Base-by-base conservation (phyloP, 2,888 invertebrate species). In the Bombyx huttoni region DNA sequence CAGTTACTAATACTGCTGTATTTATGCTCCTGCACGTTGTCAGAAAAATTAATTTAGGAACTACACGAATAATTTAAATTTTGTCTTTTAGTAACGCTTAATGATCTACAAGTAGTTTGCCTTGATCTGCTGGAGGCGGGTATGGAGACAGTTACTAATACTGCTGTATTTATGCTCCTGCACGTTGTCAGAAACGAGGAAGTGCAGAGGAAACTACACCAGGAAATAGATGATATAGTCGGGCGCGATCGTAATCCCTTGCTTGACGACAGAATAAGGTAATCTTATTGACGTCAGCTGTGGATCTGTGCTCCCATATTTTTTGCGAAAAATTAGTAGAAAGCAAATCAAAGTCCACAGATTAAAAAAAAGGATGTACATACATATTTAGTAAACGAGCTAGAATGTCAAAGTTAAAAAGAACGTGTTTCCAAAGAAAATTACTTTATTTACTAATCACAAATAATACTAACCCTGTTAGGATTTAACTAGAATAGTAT, bases 121-220 rank as follows among this genome's bases (percentile, higher is more conserved):
- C 68, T 92, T 62, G 93, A 94, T 63, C 75, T 94, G 53, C 90
- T 94, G 34, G 90, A 93, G 78, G 93, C 92, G 7, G 93, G 93
- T 1, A 89, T 91, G 50, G 93, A 94, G 73, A 94, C 93, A 0
- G 93, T 92, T 0, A 91, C 90, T 57, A 92, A 92, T 64, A 91
- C 92, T 0, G 76, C 92, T 9, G 89, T 90, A 0, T 92, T 91
- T 63, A 84, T 90, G 52, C 73, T 93, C 1, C 77, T 92, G 2
- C 89, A 91, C 58, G 77, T 93, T 56, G 80, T 91, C 0, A 72
- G 89, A 48, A 81, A 92, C 64, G 87, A 90, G 0, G 80, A 90
- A 0, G 85, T 92, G 46, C 91, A 92, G 61, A 75, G 69, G 46
- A 81, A 82, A 54, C 72, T 93, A 10, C 92, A 91, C 47, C 61